Percentiles rank a stretch among this genome's conserved stretches.
Conservation (phyloP, 2,113 vertebrate genomes). For the rat (Rattus norvegicus) region DNA sequence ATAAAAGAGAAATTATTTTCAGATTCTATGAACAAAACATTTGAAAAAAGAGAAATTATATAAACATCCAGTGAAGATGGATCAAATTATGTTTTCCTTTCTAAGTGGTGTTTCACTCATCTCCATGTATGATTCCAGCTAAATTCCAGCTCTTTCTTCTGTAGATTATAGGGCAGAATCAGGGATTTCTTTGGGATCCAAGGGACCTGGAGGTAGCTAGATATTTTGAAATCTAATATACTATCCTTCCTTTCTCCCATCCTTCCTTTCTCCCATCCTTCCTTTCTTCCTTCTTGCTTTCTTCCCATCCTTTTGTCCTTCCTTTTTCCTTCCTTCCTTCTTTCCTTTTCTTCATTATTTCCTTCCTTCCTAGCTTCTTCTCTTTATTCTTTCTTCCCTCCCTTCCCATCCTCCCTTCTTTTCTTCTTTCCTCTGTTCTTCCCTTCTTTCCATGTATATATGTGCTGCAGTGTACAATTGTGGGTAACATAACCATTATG, state of each 20-base stretch:
- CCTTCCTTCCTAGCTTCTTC: neutral
- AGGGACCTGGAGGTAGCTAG: neutral
- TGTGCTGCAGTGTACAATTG: neutral
- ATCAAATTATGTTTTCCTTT: neutral
- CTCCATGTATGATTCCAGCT: neutral
- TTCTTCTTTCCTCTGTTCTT: too few relatives aligned
- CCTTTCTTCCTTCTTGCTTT: neutral
- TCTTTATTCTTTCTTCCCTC: too few relatives aligned
- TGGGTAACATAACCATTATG: too few relatives aligned
- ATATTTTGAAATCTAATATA: neutral
- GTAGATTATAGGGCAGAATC: neutral
- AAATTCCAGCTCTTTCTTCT: neutral
- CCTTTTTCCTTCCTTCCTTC: too few relatives aligned
- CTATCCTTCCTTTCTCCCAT: neutral
- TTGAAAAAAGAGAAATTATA: neutral
- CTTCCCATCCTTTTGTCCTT: too few relatives aligned
- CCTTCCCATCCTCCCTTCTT: neutral
- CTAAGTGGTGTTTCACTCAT: neutral
- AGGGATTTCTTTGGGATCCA: neutral
- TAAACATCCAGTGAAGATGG: neutral
- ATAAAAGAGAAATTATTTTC: neutral
- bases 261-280: rapidly evolving
- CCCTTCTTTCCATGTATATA: too few relatives aligned
- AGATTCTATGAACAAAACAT: neutral
- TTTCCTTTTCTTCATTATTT: too few relatives aligned